These are phyloP conservation scores for Liposcelis brunnea DNA, from an alignment of 2,888 invertebrate species.

Conservation along the genomic window DNA sequence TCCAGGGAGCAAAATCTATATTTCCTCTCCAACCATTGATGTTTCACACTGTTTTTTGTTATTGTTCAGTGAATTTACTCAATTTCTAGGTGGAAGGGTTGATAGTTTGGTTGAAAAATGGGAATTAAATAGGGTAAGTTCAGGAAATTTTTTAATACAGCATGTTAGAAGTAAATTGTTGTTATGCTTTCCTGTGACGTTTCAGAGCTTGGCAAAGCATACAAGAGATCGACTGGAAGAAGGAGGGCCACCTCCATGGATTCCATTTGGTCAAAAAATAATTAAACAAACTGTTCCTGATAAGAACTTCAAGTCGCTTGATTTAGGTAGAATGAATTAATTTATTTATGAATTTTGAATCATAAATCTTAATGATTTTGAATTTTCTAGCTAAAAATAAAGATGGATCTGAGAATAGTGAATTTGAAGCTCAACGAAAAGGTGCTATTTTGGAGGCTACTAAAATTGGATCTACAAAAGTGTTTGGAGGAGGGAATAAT, in stretches of 20 bases:
- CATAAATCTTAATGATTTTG: neutral
- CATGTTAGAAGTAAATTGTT: too few relatives aligned
- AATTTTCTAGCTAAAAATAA: constrained; percentile 23
- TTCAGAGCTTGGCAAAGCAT: constrained; percentile 42
- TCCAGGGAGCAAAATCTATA: constrained; percentile 69
- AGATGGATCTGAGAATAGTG: constrained; percentile 53
- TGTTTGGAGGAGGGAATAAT: constrained; percentile 46
- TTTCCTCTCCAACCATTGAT: constrained; percentile 35
- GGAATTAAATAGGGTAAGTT: constrained; percentile 43
- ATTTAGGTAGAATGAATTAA: constrained; percentile 13
- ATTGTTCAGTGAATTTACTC: constrained; percentile 45
- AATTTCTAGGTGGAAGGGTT: constrained; percentile 71
- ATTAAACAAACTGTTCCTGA: constrained; percentile 37
- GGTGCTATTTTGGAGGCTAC: constrained; percentile 81
- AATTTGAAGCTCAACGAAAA: constrained; percentile 77
- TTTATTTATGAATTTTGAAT: constrained; percentile 2
- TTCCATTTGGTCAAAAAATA: constrained; percentile 71
- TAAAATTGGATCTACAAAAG: constrained; percentile 35
- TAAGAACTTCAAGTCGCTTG: constrained; percentile 47
- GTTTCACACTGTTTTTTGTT: constrained; percentile 58
- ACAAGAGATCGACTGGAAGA: constrained; percentile 42
- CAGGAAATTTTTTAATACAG: too few relatives aligned
- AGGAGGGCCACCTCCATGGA: constrained; percentile 80
- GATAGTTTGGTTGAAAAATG: constrained; percentile 71
- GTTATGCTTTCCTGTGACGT: constrained; percentile 16